Conservation (phyloP, 2,888 invertebrate species). For the Neelides folsomi region DNA sequence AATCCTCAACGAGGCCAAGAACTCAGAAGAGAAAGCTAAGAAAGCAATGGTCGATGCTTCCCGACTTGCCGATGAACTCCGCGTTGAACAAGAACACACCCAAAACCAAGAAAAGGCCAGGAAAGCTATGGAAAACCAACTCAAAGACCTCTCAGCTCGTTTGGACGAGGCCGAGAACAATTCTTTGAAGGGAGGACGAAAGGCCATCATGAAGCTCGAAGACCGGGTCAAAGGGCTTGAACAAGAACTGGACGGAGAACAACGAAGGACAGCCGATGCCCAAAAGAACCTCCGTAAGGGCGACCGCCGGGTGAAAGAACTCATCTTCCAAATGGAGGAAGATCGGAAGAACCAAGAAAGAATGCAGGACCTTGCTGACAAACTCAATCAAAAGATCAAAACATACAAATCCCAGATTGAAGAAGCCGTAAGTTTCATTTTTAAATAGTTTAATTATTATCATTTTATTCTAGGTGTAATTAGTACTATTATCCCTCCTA, state of each 20-base stretch:
- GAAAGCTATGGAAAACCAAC: constrained; percentile 44
- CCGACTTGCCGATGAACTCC: constrained; percentile 47
- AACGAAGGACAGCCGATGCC: constrained; percentile 44
- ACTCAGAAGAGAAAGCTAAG: constrained; percentile 40
- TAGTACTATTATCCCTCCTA: too few relatives aligned
- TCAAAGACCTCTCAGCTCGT: constrained; percentile 44
- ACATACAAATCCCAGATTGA: constrained; percentile 36
- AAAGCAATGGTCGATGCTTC: constrained; percentile 45
- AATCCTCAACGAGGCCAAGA: constrained; percentile 25
- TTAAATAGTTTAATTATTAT: too few relatives aligned
- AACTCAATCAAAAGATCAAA: constrained; percentile 48
- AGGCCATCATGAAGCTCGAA: constrained; percentile 47
- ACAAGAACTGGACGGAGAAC: constrained; percentile 45
- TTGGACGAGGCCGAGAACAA: constrained; percentile 45
- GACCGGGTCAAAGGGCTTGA: constrained; percentile 39
- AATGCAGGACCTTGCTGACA: constrained; percentile 47
- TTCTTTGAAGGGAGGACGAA: constrained; percentile 47
- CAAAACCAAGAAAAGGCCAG: constrained; percentile 45
- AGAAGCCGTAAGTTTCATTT: constrained; percentile 41
- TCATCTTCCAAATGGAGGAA: constrained; percentile 41
- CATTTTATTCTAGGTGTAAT: too few relatives aligned
- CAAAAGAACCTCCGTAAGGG: constrained; percentile 44
- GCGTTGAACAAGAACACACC: constrained; percentile 48
- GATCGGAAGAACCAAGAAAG: constrained; percentile 49
- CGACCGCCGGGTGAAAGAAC: constrained; percentile 39